Base-by-base conservation (phyloP, 1,140 invertebrate genomes). In the Calephelis nemesis region DNA sequence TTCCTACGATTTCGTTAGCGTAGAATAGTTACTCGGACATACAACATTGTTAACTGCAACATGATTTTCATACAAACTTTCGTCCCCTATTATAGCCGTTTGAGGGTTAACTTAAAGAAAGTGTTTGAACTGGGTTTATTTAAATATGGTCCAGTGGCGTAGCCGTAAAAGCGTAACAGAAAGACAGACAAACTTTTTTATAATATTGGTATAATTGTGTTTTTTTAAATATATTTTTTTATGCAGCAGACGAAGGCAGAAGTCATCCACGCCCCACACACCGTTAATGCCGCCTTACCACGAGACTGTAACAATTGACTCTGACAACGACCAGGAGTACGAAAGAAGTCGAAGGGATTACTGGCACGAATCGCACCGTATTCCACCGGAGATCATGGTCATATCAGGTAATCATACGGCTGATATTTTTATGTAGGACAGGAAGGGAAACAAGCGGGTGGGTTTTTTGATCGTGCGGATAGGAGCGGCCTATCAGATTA, bases 211-310 rank as follows among this genome's bases (percentile, higher is more conserved):
- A 8, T 47, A 5, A 47, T 5, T 8, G 2, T 47, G 47, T 47
- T 47, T 47, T 47, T 47, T 12, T 49, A 48, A 8, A 39, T 5
- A 13, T 45, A 42, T 50, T 45, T 62, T 40, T 63, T 64, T 63
- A 54, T 58, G 13, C 65, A 74, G 69, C 68, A 91, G 86, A 63
- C 79, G 88, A 69, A 72, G 90, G 67, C 78, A 86, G 71, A 92
- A 91, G 65, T 92, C 91, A 0, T 80, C 84, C 1, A 92, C 91
- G 6, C 91, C 91, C 0, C 91, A 92, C 73, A 92, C 91, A 5
- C 91, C 91, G 0, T 72, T 77, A 5, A 82, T 75, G 58, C 90
- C 90, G 0, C 91, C 90, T 4, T 92, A 91, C 76, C 84, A 88
- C 66, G 89, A 90, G 40, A 85, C 85, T 0, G 88, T 88, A 13